A percentile compares a stretch with the other conserved stretches of the same genome.
Conservation (phyloP, 2,888 invertebrate genomes). For the Cerastis rubricosa region DNA sequence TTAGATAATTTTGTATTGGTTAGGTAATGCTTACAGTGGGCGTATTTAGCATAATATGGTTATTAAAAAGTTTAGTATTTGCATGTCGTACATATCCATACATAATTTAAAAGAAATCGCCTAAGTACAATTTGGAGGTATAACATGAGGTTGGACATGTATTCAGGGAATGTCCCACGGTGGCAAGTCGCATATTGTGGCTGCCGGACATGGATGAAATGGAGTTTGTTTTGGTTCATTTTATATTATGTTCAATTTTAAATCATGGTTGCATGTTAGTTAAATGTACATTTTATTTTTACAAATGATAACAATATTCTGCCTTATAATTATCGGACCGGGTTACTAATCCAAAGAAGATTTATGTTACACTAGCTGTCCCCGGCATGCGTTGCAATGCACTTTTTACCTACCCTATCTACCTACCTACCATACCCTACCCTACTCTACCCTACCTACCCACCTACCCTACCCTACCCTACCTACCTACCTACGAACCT, state of each 20-base stretch:
- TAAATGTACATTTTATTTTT: constrained; percentile 15
- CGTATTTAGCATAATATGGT: constrained; percentile 44
- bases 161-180: background rate
- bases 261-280: constrained; percentile 41
- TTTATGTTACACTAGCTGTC: too few species aligned
- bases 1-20: constrained; percentile 20
- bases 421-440: too few species aligned
- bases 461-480: too few species aligned
- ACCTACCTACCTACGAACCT: too few species aligned
- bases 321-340: background rate
- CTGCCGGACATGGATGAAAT: constrained; percentile 2
- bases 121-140: constrained; percentile 51
- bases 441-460: too few species aligned
- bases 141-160: constrained; percentile 4
- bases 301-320: background rate
- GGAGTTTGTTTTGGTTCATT: constrained; percentile 12
- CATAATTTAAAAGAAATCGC: constrained; percentile 32
- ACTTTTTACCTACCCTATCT: too few species aligned
- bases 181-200: constrained; percentile 32
- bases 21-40: constrained; percentile 40
- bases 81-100: constrained; percentile 53
- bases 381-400: too few species aligned
- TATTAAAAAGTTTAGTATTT: constrained; percentile 37
- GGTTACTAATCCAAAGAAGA: constrained; percentile 6
- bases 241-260: constrained; percentile 21